Evolutionary conservation across 2,797 vertebrate species (phyloP).

Genomic region (Sparus aurata): DNA sequence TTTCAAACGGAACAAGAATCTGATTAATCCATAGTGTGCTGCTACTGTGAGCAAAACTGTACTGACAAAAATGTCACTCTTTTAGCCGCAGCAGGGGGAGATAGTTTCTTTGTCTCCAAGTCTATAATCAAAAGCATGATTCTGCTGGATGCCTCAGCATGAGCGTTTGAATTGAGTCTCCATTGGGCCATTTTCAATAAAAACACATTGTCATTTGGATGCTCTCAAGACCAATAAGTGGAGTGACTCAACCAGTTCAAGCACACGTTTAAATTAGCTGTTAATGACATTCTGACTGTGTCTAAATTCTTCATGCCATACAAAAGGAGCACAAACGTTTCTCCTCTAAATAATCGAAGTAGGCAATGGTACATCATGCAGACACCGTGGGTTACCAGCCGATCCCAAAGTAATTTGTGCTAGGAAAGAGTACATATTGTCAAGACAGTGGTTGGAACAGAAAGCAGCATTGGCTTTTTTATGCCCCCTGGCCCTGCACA

Average conservation of each 20-base stretch:
- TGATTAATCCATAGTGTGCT: slow-evolving; percentile 24
- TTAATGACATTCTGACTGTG: background rate
- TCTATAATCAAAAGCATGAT: slow-evolving; percentile 12
- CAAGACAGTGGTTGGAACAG: too few species aligned
- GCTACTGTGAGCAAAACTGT: slow-evolving; percentile 10
- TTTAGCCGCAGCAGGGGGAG: background rate
- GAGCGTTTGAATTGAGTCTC: background rate
- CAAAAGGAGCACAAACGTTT: background rate
- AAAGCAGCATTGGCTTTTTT: too few species aligned
- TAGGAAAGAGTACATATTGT: too few species aligned
- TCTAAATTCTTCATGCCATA: background rate
- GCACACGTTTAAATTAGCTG: background rate
- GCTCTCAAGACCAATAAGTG: background rate
- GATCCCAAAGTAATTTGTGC: too few species aligned
- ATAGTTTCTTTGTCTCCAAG: slow-evolving; percentile 8
- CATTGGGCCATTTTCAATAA: background rate
- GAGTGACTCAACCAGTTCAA: too few species aligned
- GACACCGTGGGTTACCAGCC: too few species aligned
- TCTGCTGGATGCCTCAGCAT: background rate
- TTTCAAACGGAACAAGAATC: slow-evolving; percentile 21
- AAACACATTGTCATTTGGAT: background rate
- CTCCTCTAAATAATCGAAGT: background rate
- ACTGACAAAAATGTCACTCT: background rate
- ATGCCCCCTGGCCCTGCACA: too few species aligned
- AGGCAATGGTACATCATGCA: too few species aligned